phyloP scores from a whole-genome alignment of 2,888 invertebrate genomes.

The Petrolisthes cinctipes region DNA sequence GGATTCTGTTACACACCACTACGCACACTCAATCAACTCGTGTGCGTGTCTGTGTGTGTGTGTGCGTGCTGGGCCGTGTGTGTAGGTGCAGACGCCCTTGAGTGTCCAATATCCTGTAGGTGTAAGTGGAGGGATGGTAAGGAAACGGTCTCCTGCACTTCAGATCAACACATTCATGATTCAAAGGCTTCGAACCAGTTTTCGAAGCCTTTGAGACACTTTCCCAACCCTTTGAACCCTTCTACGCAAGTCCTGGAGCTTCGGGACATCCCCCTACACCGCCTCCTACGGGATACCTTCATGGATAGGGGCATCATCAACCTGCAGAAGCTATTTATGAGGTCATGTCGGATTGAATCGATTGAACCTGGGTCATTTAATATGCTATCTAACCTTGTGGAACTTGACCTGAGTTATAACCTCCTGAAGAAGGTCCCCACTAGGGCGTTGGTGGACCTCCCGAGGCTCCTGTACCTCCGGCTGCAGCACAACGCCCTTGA shows the following conservation, averaged over 20 bases:
- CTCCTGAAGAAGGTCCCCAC: constrained; percentile 84
- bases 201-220: too few relatives aligned
- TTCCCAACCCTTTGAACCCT: constrained; percentile 87
- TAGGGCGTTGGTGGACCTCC: constrained; percentile 82
- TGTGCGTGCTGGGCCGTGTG: constrained; percentile 25
- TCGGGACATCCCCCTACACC: constrained; percentile 87
- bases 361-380: constrained; percentile 87
- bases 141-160: constrained; percentile 89
- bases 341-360: constrained; percentile 86
- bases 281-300: constrained; percentile 86
- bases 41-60: constrained; percentile 39
- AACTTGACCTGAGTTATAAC: constrained; percentile 89
- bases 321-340: constrained; percentile 86
- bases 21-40: constrained; percentile 30
- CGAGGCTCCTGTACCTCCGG: constrained; percentile 83
- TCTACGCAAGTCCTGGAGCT: constrained; percentile 92
- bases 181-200: too few relatives aligned
- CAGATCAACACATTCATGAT: constrained; percentile 83
- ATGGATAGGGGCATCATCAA: constrained; percentile 84
- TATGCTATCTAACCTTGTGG: constrained; percentile 89
- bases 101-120: constrained; percentile 76
- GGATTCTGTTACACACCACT: too few relatives aligned
- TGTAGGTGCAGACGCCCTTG: too few relatives aligned
- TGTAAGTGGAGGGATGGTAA: constrained; percentile 92
- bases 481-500: constrained; percentile 76